phyloP scores from a whole-genome alignment of 2,888 invertebrate genomes.

The Platerodrilus igneus region DNA sequence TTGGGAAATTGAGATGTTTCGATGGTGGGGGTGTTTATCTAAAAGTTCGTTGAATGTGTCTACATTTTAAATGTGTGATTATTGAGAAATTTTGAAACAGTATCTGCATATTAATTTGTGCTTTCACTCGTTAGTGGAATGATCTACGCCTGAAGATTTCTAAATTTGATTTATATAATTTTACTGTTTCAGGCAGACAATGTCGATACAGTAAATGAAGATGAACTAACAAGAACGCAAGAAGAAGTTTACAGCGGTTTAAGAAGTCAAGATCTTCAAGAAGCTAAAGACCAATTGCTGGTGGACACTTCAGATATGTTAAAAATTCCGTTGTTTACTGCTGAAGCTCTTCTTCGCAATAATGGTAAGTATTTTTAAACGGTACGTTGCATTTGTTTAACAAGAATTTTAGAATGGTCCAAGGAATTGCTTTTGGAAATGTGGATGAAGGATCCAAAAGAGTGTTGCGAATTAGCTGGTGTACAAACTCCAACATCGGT shows the following conservation, averaged over 20 bases:
- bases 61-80: too few relatives aligned
- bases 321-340: constrained; percentile 64
- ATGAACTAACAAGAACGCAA: constrained; percentile 48
- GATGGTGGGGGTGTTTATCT: too few relatives aligned
- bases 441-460: constrained; percentile 63
- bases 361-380: constrained; percentile 59
- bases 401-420: constrained; percentile 58
- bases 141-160: not conserved
- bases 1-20: too few relatives aligned
- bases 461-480: constrained; percentile 62
- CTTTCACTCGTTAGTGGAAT: too few relatives aligned
- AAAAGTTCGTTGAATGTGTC: too few relatives aligned
- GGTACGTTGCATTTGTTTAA: constrained; percentile 5
- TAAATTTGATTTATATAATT: not conserved
- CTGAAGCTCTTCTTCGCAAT: constrained; percentile 62
- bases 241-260: constrained; percentile 58
- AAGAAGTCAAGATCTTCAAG: constrained; percentile 63
- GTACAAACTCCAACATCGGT: constrained; percentile 58
- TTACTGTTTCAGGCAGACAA: constrained; percentile 46
- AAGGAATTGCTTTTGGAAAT: constrained; percentile 59
- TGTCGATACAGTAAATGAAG: constrained; percentile 51
- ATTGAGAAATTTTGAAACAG: not conserved
- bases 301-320: constrained; percentile 70
- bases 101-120: too few relatives aligned
- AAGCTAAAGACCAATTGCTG: constrained; percentile 64